Evolutionary conservation across 2,888 invertebrate genomes (phyloP).

Genomic region (Cheilosia grossa): DNA sequence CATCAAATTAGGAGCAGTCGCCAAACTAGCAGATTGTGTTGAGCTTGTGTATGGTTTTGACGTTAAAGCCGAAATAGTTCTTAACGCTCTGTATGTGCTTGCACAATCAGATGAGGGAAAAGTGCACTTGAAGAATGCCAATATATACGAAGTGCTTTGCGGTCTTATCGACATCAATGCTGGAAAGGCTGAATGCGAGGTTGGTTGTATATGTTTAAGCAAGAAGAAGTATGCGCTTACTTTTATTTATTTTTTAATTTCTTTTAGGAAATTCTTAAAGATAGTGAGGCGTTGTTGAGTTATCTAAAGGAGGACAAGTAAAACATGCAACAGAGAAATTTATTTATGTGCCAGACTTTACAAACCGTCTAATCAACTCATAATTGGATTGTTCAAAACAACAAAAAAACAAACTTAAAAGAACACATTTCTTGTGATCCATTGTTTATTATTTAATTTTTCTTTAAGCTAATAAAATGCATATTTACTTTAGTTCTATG

Average conservation of each 20-base stretch:
- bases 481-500: too few relatives aligned
- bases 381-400: background rate
- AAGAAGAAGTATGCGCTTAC: background rate
- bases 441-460: too few relatives aligned
- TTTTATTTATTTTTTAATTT: background rate
- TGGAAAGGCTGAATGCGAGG: conserved; percentile 75
- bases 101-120: conserved; percentile 65
- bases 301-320: conserved; percentile 1
- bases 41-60: conserved; percentile 73
- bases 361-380: background rate
- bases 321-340: background rate
- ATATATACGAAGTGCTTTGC: conserved; percentile 52
- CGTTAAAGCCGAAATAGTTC: conserved; percentile 75
- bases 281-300: conserved; percentile 29
- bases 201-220: background rate
- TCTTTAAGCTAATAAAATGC: too few relatives aligned
- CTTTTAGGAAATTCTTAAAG: conserved; percentile 67
- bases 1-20: conserved; percentile 74
- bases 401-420: background rate
- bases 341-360: background rate
- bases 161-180: conserved; percentile 42
- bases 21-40: conserved; percentile 70
- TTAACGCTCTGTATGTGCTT: conserved; percentile 76
- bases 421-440: too few relatives aligned
- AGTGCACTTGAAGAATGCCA: conserved; percentile 11